Evolutionary conservation across 2,888 invertebrate genomes (phyloP).

Genomic region (Eulithis prunata): DNA sequence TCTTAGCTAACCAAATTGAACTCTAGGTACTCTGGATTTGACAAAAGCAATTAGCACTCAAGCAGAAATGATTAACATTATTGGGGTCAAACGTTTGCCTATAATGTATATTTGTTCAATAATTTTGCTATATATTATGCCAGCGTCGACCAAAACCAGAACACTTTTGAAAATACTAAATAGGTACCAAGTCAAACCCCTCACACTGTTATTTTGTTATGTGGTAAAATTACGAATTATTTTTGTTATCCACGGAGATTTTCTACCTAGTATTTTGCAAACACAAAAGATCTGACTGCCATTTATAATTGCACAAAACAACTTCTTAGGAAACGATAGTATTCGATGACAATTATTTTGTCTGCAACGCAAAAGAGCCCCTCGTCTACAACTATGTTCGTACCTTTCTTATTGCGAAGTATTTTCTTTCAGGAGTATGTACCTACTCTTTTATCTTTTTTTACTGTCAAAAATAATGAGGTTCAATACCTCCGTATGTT

Average conservation of each 20-base stretch:
- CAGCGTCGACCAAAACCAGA: too few relatives aligned
- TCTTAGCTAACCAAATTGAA: neutral
- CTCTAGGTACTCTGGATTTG: too few relatives aligned
- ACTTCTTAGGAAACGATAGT: neutral
- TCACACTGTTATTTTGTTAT: too few relatives aligned
- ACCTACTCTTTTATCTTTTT: slow-evolving; percentile 2
- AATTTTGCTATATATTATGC: too few relatives aligned
- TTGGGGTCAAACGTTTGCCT: too few relatives aligned
- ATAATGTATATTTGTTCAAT: too few relatives aligned
- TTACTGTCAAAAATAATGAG: slow-evolving; percentile 4
- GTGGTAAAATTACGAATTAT: too few relatives aligned
- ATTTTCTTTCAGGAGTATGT: neutral
- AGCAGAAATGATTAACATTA: too few relatives aligned
- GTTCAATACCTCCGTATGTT: neutral
- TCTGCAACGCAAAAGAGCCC: neutral
- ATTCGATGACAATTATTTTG: slow-evolving; percentile 4
- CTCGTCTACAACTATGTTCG: neutral
- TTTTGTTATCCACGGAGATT: too few relatives aligned
- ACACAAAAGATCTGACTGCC: neutral
- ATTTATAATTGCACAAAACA: neutral
- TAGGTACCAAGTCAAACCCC: too few relatives aligned
- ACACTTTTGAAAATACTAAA: too few relatives aligned
- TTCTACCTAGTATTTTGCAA: neutral
- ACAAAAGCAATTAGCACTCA: too few relatives aligned
- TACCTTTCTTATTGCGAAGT: neutral